Conservation (phyloP, 2,888 invertebrate genomes). For the Eumacrocentrus americanus region DNA sequence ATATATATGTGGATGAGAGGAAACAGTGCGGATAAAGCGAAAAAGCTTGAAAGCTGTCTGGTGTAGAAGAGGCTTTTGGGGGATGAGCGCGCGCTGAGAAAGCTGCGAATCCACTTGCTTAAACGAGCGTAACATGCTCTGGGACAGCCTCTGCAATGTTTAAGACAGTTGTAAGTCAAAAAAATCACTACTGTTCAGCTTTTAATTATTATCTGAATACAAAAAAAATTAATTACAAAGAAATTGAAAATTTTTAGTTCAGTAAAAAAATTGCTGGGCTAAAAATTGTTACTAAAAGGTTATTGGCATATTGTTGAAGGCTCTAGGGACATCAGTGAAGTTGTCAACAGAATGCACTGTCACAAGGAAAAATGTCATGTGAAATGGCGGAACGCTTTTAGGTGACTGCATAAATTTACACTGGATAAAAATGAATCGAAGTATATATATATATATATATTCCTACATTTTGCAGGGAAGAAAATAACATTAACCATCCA, state of each 20-base stretch:
- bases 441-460: background rate
- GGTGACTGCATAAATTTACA: background rate
- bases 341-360: background rate
- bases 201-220: background rate
- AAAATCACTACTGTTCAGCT: background rate
- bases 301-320: background rate
- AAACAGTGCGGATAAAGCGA: background rate
- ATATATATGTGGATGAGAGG: background rate
- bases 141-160: too few relatives aligned
- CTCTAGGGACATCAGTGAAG: background rate
- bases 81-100: background rate
- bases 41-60: background rate
- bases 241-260: background rate
- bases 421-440: background rate
- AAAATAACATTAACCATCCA: slow-evolving; percentile 8
- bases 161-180: background rate
- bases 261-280: background rate
- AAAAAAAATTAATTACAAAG: background rate
- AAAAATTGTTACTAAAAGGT: background rate
- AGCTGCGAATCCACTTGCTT: background rate
- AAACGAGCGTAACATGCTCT: too few relatives aligned
- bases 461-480: background rate
- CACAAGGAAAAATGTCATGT: slow-evolving; percentile 10
- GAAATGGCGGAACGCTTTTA: slow-evolving; percentile 15
- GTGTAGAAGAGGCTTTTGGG: background rate